phyloP scores from a whole-genome alignment of 2,797 vertebrate species.

The Dermochelys coriacea region DNA sequence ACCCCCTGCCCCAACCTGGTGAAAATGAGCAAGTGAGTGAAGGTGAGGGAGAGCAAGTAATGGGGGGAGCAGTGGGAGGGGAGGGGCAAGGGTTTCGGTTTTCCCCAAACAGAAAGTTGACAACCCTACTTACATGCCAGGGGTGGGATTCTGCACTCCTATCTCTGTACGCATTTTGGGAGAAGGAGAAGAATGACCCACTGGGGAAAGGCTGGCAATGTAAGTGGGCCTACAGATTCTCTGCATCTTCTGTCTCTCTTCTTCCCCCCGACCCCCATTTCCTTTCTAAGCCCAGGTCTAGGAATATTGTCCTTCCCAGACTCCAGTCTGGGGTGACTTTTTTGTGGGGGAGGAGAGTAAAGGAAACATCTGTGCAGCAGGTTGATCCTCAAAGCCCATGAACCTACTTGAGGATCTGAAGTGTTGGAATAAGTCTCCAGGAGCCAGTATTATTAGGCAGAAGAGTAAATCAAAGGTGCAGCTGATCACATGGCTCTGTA shows the following conservation, averaged over 20 bases:
- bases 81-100: too few relatives aligned
- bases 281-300: accelerated
- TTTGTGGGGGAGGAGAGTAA: accelerated
- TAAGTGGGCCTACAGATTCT: neutral
- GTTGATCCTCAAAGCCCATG: neutral
- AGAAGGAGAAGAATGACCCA: too few relatives aligned
- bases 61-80: too few relatives aligned
- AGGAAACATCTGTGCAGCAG: neutral
- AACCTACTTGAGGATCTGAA: neutral
- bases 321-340: neutral
- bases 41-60: too few relatives aligned
- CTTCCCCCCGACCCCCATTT: accelerated
- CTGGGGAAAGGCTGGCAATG: neutral
- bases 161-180: neutral
- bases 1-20: too few relatives aligned
- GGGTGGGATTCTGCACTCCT: accelerated
- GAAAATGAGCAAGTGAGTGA: too few relatives aligned
- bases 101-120: too few relatives aligned
- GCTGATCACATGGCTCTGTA: neutral
- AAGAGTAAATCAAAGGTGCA: neutral
- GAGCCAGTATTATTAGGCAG: neutral
- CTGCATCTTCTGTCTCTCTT: neutral
- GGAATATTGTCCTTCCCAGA: neutral
- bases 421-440: neutral
- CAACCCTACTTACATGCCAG: neutral